These are phyloP conservation scores for Heptranchias perlo DNA, from an alignment of 2,113 vertebrate species.

Conservation along the genomic window DNA sequence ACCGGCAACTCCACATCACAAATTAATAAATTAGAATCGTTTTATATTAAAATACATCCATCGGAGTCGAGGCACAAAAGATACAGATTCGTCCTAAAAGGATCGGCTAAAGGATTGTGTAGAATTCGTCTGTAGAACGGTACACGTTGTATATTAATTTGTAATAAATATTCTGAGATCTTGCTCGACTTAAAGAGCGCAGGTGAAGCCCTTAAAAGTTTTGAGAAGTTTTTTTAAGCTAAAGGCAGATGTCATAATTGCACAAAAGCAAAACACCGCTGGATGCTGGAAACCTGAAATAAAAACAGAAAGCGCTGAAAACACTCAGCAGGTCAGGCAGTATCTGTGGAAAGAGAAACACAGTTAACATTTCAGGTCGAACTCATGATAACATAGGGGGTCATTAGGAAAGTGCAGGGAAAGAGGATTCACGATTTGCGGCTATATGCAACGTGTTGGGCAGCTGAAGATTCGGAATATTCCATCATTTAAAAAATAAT, in stretches of 20 bases:
- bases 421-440: neutral
- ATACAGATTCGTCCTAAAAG: no score
- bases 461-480: neutral
- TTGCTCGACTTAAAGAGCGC: neutral
- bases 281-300: neutral
- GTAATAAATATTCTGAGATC: neutral
- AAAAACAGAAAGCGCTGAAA: neutral
- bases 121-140: neutral
- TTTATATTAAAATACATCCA: neutral
- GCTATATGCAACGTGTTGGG: neutral
- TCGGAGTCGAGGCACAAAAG: no score
- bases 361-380: neutral
- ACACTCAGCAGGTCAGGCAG: neutral
- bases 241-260: neutral
- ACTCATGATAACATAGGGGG: neutral
- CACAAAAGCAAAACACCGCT: no score
- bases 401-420: neutral
- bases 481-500: no score
- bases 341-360: neutral
- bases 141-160: neutral
- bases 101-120: no score
- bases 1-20: no score
- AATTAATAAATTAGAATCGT: neutral
- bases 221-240: neutral
- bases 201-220: neutral